These are phyloP conservation scores for Paradisaea rubra DNA, from an alignment of 2,113 vertebrate species.

Conservation along the genomic window DNA sequence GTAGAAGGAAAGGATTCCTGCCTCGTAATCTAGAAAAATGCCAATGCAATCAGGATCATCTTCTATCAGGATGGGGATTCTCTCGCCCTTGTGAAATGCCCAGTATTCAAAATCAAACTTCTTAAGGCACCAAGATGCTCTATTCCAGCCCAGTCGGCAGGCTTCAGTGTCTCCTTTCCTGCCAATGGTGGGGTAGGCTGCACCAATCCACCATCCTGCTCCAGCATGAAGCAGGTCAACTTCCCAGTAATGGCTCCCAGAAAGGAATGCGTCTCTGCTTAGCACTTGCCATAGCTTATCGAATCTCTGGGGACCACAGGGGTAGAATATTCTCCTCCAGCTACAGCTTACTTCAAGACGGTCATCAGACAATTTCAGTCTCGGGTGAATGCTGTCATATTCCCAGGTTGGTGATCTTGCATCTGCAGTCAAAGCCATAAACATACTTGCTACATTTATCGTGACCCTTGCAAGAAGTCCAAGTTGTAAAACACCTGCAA, in stretches of 20 bases:
- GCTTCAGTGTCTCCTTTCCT: conserved; percentile 63
- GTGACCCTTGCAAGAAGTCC: neutral
- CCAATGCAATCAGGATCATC: conserved; percentile 63
- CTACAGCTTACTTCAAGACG: conserved; percentile 45
- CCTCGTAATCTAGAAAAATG: conserved; percentile 74
- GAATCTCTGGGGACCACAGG: conserved; percentile 44
- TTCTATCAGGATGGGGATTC: conserved; percentile 44
- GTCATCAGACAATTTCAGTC: conserved; percentile 62
- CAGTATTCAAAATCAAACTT: conserved; percentile 73
- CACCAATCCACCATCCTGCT: conserved; percentile 71
- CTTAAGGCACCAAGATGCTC: conserved; percentile 73
- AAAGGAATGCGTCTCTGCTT: conserved; percentile 65
- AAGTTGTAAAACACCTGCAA: neutral
- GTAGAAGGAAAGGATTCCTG: conserved; percentile 72
- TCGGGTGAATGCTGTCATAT: conserved; percentile 59
- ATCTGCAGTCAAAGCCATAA: conserved; percentile 47
- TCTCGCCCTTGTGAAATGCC: conserved; percentile 75
- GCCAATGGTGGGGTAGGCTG: conserved; percentile 64
- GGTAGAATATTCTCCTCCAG: conserved; percentile 51
- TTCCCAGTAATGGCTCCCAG: conserved; percentile 77
- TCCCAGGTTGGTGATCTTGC: conserved; percentile 71
- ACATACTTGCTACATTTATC: neutral
- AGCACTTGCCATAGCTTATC: conserved; percentile 71
- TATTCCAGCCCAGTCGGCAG: conserved; percentile 68
- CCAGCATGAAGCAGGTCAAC: conserved; percentile 66